Evolutionary conservation across 2,113 vertebrate genomes (phyloP).

Genomic region (Isichthys henryi): DNA sequence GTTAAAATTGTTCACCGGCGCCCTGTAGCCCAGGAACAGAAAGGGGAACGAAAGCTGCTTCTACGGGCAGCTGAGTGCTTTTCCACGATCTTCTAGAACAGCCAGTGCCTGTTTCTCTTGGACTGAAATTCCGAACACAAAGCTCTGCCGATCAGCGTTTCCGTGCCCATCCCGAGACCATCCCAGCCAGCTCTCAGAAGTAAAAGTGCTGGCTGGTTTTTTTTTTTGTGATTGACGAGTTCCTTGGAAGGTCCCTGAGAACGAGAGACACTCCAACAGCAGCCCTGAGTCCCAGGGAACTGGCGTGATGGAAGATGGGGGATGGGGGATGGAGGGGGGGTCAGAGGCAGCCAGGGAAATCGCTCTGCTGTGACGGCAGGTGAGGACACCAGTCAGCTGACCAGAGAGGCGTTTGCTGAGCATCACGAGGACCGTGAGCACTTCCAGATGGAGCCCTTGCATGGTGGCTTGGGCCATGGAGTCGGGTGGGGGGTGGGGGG

Average conservation of each 20-base stretch:
- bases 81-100: background rate
- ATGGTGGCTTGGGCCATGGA: background rate
- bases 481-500: background rate
- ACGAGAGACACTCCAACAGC: background rate
- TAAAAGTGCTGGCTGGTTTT: background rate
- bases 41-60: background rate
- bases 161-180: background rate
- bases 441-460: conserved; percentile 6
- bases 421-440: background rate
- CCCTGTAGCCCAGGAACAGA: background rate
- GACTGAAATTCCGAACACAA: background rate
- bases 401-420: background rate
- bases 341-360: background rate
- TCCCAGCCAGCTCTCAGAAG: background rate
- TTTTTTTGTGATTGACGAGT: background rate
- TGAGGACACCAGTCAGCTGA: background rate
- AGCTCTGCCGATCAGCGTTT: background rate
- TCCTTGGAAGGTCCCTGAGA: background rate
- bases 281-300: background rate
- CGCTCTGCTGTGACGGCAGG: background rate
- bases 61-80: background rate
- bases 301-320: background rate
- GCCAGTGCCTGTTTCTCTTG: background rate
- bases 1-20: background rate
- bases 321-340: background rate